Conservation (phyloP, 2,797 vertebrate genomes). For the Rhabdophis nuchalis region DNA sequence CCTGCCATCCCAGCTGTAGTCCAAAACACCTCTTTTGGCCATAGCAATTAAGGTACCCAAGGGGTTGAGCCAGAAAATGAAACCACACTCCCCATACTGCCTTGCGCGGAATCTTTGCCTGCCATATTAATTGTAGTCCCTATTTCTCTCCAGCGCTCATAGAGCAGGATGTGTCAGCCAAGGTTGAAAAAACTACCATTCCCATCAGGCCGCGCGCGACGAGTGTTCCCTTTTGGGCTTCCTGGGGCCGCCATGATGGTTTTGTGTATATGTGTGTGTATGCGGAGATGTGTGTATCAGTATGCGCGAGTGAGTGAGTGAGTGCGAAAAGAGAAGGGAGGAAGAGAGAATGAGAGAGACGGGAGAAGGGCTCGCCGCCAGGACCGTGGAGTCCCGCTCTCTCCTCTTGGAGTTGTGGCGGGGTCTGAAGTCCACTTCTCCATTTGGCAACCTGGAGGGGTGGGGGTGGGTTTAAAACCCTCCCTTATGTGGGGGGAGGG, state of each 20-base stretch:
- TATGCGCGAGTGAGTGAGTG: constrained; percentile 25
- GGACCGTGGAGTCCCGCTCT: background rate
- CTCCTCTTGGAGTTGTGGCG: background rate
- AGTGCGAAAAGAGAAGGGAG: background rate
- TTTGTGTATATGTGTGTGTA: constrained; percentile 20
- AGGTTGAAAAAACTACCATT: constrained; percentile 49
- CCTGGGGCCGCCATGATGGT: constrained; percentile 26
- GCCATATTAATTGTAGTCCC: constrained; percentile 61
- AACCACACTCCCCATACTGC: constrained; percentile 56
- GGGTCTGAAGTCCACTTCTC: background rate
- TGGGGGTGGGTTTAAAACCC: background rate
- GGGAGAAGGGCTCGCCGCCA: background rate
- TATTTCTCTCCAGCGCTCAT: constrained; percentile 10
- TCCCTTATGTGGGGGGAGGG: constrained; percentile 27
- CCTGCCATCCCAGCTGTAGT: constrained; percentile 34
- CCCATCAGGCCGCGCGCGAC: constrained; percentile 48
- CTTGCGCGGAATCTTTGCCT: constrained; percentile 7
- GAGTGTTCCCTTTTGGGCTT: constrained; percentile 10
- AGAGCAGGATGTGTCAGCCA: constrained; percentile 19
- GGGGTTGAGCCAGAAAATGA: background rate
- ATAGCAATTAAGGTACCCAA: constrained; percentile 1
- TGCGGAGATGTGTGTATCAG: constrained; percentile 10
- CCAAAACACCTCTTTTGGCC: constrained; percentile 40
- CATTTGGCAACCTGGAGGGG: background rate
- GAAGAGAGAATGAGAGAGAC: constrained; percentile 19